Evolutionary conservation across 2,888 invertebrate species (phyloP), one percentile per base, ranked within the genome.

Genomic region (Coremacera marginata): DNA sequence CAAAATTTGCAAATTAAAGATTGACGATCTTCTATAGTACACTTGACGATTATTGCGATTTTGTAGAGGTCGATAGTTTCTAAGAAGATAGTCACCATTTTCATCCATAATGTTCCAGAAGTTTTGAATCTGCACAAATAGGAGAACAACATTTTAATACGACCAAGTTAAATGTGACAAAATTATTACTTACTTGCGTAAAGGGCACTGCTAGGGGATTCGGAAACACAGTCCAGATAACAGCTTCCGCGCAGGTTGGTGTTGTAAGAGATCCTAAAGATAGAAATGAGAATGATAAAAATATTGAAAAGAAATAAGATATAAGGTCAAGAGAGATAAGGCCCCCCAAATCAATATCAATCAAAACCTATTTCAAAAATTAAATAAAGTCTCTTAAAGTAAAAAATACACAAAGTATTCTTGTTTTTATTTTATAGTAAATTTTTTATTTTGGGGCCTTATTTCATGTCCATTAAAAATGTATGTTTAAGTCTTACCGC

Each of bases 41-140:
- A 83, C 75, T 0, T 67, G 74, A 19, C 83, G 82, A 0, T 51
- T 4, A 8, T 82, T 81, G 4, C 70, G 78, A 0, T 57, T 25
- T 34, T 84, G 84, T 22, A 84, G 0, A 3, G 82, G 83, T 8
- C 84, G 76, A 3, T 67, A 80, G 16, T 83, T 84, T 49, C 84
- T 79, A 8, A 80, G 34, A 3, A 84, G 51, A 5, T 65, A 62
- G 0, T 76, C 22, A 5, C 76, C 80, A 57, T 80, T 55, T 1
- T 0, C 0, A 55, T 84, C 82, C 25, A 7, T 22, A n/a, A 84
- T 71, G 2, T 71, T 76, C 77, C 79, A 83, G 74, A 84, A 83
- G 19, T 76, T 79, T 65, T 71, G 9, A 9, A 84, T 77, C 77
- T 83, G 63, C n/a, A 70, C 22, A 67, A 0, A 71, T 9, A 44